Evolutionary conservation across 30 jellyfish, hydroid and myxozoan genomes (phyloP), one percentile per base, ranked within the genome.

Genomic region (Mastigias papua): DNA sequence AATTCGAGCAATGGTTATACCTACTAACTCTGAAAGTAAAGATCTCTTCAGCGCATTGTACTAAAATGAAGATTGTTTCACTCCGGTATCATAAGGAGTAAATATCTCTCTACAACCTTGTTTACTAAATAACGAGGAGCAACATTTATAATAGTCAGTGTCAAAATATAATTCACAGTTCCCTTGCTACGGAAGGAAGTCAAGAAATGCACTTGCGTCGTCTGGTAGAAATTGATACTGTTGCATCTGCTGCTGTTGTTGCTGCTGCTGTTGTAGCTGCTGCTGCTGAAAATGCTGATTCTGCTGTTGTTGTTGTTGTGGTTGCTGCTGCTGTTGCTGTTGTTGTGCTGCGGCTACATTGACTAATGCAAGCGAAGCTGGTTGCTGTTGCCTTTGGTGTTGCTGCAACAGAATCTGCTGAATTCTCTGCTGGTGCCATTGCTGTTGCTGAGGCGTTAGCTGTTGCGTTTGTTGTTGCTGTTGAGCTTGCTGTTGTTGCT

Each of bases 281-380:
- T 64, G 82, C 57, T 77, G 88, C 25, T 71, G 82, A 30, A 30
- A 66, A 30, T 71, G 63, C 66, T 3, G 48, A 17, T 66, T 48
- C 22, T 66, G 78, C 25, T 21, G 78, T 10, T 66, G 78, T 28
- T 9, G 16, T 9, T 66, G 78, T 58, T 58, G 51, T 66, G 22
- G 48, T 32, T 32, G 82, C 34, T 71, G 82, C 82, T 73, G 85
- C 37, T 79, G 78, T 37, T 81, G 91, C 66, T 81, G 91, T 42
- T 81, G 91, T 34, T 81, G 91, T n/a, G 83, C 89, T 28, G 80
- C 89, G 26, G 89, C 89, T 23, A 69, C 89, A 48, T 78, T 78
- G 2, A 50, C 89, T 57, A 78, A 23, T 17, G 89, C 89, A 28
- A 78, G 67, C 16, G 89, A 78, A 64, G 89, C 82, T 23, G 83